These are phyloP conservation scores for Hyaena hyaena DNA, from an alignment of 2,113 vertebrate species.

Conservation along the genomic window DNA sequence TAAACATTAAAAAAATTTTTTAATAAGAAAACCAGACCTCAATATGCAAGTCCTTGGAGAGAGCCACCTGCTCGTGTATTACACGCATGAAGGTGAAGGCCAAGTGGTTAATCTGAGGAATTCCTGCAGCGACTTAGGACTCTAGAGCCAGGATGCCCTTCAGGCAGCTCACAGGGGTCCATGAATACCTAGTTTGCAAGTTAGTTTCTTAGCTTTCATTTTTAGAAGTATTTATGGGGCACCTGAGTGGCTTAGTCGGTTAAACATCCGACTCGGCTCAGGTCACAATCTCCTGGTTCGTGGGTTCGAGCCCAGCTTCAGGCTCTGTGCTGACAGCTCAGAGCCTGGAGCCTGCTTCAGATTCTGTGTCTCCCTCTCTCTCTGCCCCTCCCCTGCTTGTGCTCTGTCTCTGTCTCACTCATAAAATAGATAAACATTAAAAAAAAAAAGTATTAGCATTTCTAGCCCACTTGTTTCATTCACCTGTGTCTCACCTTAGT, in stretches of 20 bases:
- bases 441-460: neutral
- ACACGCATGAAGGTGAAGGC: neutral
- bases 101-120: neutral
- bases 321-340: too few relatives aligned
- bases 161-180: neutral
- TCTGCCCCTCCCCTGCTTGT: too few relatives aligned
- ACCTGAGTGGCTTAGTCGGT: too few relatives aligned
- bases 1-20: too few relatives aligned
- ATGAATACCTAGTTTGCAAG: neutral
- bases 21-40: neutral
- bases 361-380: too few relatives aligned
- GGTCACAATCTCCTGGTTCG: too few relatives aligned
- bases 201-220: neutral
- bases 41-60: neutral
- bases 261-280: too few relatives aligned
- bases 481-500: neutral
- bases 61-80: neutral
- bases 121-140: neutral
- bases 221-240: neutral
- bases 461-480: neutral
- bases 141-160: fast-evolving
- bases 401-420: too few relatives aligned
- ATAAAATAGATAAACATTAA: too few relatives aligned
- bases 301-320: too few relatives aligned
- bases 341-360: too few relatives aligned